A percentile compares a stretch with the other conserved stretches of the same genome.
Conservation (phyloP, 1,140 invertebrate genomes). For the Saxidomus purpurata region DNA sequence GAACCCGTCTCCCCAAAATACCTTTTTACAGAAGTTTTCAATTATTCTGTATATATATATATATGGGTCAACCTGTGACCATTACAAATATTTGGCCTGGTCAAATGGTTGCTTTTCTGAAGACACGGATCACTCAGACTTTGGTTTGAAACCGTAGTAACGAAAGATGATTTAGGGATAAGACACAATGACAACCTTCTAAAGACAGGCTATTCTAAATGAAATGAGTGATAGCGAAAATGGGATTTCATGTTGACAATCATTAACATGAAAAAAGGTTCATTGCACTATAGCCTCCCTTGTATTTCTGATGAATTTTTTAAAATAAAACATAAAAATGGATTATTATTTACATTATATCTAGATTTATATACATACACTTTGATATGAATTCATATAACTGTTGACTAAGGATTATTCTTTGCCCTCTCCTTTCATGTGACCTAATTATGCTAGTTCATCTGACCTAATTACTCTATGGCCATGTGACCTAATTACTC, state of each 20-base stretch:
- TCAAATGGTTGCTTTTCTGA: too few species aligned
- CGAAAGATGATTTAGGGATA: neutral
- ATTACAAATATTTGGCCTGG: too few species aligned
- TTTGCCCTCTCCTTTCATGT: neutral
- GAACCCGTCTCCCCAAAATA: too few species aligned
- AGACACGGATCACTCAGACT: too few species aligned
- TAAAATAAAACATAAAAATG: neutral
- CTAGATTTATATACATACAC: neutral
- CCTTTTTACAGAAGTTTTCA: too few species aligned
- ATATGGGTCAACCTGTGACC: too few species aligned
- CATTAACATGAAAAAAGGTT: slow-evolving; percentile 20
- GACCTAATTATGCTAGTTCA: neutral
- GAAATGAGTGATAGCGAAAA: neutral
- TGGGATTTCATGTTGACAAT: slow-evolving; percentile 14
- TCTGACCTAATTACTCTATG: too few species aligned
- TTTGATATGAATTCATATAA: neutral
- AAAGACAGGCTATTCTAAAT: neutral
- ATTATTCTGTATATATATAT: too few species aligned
- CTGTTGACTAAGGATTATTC: neutral
- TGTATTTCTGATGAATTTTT: neutral
- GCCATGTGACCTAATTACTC: too few species aligned
- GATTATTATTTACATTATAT: neutral
- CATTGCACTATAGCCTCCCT: slow-evolving; percentile 1
- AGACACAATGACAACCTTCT: neutral
- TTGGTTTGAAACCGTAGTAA: neutral